A percentile compares a stretch with the other conserved stretches of the same genome.
These are phyloP conservation scores for Uromys caudimaculatus DNA, from an alignment of 2,797 vertebrate species.

Conservation along the genomic window DNA sequence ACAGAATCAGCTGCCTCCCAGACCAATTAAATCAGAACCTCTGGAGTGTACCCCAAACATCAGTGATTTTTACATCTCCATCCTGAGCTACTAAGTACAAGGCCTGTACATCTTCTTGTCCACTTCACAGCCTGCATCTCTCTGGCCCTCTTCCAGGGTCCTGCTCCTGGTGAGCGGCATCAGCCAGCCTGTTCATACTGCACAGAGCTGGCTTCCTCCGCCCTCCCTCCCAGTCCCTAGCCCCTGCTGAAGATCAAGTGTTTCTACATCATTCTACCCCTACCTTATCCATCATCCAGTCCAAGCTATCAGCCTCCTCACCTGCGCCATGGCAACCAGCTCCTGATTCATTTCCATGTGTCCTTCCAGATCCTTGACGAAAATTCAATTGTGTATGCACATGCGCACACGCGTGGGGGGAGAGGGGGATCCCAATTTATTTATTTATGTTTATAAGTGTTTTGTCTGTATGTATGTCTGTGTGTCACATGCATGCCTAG, in stretches of 20 bases:
- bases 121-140: not conserved
- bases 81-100: not conserved
- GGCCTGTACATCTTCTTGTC: not conserved
- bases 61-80: not conserved
- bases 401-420: not conserved
- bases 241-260: not conserved
- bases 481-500: not conserved
- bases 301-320: not conserved
- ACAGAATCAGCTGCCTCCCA: not conserved
- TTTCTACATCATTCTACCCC: not conserved
- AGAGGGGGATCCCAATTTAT: not conserved
- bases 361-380: not conserved
- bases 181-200: not conserved
- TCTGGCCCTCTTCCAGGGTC: not conserved
- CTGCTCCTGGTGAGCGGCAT: not conserved
- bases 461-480: not conserved
- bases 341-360: not conserved
- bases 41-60: not conserved
- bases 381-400: not conserved
- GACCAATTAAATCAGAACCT: not conserved
- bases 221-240: not conserved
- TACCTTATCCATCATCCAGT: not conserved
- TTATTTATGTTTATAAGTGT: not conserved
- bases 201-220: not conserved
- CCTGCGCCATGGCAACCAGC: not conserved